Percentiles rank a stretch among this genome's conserved stretches.
Evolutionary conservation across 2,797 vertebrate species (phyloP).

Genomic region (Cyprinodon diabolis): DNA sequence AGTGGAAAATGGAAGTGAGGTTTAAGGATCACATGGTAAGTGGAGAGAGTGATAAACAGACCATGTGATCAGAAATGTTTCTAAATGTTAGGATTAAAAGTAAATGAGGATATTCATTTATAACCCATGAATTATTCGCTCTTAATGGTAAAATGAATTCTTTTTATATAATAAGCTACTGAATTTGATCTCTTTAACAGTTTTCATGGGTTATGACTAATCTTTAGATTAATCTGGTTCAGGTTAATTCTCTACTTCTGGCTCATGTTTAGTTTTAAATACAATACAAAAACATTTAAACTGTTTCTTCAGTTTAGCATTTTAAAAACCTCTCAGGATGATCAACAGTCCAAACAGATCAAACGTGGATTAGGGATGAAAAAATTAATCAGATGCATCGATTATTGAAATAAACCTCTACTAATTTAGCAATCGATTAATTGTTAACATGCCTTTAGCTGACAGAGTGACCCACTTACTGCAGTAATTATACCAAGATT

Average conservation of each 20-base stretch:
- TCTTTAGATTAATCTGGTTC: neutral
- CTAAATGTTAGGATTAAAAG: neutral
- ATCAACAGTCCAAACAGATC: neutral
- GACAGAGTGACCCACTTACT: too few relatives aligned
- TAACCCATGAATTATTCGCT: neutral
- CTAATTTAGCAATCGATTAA: too few relatives aligned
- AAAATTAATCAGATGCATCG: too few relatives aligned
- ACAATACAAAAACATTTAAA: neutral
- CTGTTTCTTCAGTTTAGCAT: neutral
- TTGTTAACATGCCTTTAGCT: too few relatives aligned
- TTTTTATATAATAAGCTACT: neutral
- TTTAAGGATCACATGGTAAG: conserved; percentile 82
- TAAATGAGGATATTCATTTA: neutral
- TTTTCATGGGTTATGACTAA: neutral
- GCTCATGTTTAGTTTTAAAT: neutral
- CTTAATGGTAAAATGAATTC: neutral
- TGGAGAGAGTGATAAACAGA: conserved; percentile 32
- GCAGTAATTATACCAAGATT: too few relatives aligned
- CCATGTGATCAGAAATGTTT: neutral
- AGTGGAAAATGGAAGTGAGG: conserved; percentile 81
- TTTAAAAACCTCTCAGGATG: neutral
- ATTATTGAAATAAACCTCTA: too few relatives aligned
- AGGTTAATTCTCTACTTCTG: neutral
- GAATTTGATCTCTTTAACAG: neutral
- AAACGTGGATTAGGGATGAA: neutral